Base-by-base conservation (phyloP, 2,797 vertebrate genomes). In the Vireo griseus region DNA sequence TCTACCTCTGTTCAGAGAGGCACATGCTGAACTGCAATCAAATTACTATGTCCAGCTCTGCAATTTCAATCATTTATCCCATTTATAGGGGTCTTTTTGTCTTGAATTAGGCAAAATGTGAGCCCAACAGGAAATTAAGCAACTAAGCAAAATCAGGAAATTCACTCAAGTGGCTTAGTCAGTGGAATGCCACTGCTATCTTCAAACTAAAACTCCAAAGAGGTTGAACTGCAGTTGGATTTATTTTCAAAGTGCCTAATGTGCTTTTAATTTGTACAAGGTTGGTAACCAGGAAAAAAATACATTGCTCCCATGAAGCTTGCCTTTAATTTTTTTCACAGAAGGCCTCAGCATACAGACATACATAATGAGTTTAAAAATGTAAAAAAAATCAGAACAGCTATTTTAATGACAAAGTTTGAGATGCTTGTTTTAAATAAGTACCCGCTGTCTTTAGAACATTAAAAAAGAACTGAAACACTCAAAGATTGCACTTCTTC, bases 81-180 rank as follows among this genome's bases (percentile, higher is more conserved):
- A 74, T 93, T 96, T 90, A 94, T 92, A 97, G 91, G 83, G 87
- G 85, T 88, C 93, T 90, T 95, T 96, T 96, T 95, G 90, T 95
- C 95, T 95, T 91, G 89, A 96, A 96, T 96, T 94, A 97, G 67
- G 94, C 78, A 95, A 97, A 95, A 96, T 68, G 83, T 94, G 93
- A 97, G 90, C 92, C 96, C 86, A 94, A 97, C 93, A 95, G 96
- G 96, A 97, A 97, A 97, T 97, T 90, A 96, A 95, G 95, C 89
- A 91, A 93, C 85, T 67, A 93, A 96, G 95, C 54, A 95, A 94
- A 97, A 94, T 90, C 95, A 95, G 96, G 96, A 96, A 97, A 97
- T 95, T 95, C 92, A 95, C 94, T 96, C 92, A 91, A 94, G 90
- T 90, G 93, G 72, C 81, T 95, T 88, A 97, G 88, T 52, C 87